Percentiles rank a stretch among this genome's conserved stretches.
phyloP scores from a whole-genome alignment of 2,113 vertebrate species.

The Corynorhinus townsendii region DNA sequence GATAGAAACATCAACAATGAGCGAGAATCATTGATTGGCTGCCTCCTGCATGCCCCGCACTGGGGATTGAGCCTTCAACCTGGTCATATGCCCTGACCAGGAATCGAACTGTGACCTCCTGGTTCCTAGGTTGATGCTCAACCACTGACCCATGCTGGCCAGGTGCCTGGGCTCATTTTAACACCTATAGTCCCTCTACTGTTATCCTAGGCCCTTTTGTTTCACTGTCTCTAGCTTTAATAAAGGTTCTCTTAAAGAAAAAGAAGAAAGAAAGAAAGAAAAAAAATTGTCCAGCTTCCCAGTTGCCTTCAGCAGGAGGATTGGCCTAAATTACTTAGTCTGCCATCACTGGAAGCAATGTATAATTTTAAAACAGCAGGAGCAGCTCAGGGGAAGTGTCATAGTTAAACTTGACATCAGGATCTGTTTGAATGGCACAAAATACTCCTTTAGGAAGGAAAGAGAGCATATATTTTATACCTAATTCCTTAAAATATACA shows the following conservation, averaged over 20 bases:
- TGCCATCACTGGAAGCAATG: not conserved
- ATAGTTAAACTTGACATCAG: not conserved
- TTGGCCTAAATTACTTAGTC: constrained; percentile 51
- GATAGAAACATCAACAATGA: no score
- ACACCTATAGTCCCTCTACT: not conserved
- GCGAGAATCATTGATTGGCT: no score
- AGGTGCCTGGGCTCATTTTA: not conserved
- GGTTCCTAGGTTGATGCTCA: no score
- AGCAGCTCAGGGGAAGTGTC: not conserved
- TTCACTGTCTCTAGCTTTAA: not conserved
- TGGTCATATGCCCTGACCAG: no score
- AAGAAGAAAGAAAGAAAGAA: no score
- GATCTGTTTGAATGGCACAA: constrained; percentile 1
- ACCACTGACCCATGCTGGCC: no score
- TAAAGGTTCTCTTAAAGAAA: not conserved
- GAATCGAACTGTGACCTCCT: no score
- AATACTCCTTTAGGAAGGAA: constrained; percentile 20
- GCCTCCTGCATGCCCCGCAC: no score
- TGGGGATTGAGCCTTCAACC: no score
- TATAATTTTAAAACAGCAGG: constrained; percentile 37
- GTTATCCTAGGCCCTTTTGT: not conserved
- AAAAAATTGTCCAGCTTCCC: not conserved
- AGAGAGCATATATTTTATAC: not conserved
- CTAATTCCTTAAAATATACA: constrained; percentile 30
- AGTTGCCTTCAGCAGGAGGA: constrained; percentile 33